Base-by-base conservation (phyloP, 2,888 invertebrate species). In the Drosophila neonasuta region DNA sequence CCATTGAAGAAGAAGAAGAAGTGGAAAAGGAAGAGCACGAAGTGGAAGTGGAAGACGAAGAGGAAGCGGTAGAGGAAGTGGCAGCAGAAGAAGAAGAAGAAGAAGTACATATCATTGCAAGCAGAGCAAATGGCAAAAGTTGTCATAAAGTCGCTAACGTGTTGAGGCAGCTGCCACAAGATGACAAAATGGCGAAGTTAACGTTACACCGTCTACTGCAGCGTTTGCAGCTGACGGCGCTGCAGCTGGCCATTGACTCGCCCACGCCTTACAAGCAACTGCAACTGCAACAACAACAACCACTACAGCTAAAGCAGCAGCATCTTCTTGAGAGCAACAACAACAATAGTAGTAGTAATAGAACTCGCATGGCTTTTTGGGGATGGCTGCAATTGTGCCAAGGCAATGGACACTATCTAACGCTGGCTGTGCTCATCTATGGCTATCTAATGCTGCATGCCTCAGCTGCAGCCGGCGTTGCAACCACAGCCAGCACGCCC, bases 401-500 rank as follows among this genome's bases (percentile, higher is more conserved):
- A 48, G 82, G 78, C 70, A 69, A 62, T 57, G 68, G 77, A 59
- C 56, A 76, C 51, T 88, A 87, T 67, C 54, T 89, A 15, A 79
- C 84, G 32, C 73, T 89, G 56, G 79, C 88, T 66, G 72, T 90
- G 63, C 80, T 89, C 48, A 79, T 90, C 61, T 89, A 89, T 60
- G 89, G 90, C 68, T 88, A 89, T 55, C 79, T 89, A 13, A 80
- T 90, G 71, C 78, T 89, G 69, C 80, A 82, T 51, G 88, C 89
- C 54, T 87, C 90, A 13, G 87, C 82, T 30, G 58, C 72, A 15
- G 55, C 57, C 24, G 39, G 24, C n/a, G 46, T 55, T 17, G 64
- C 78, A 52, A 13, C 65, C 41, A 59, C 65, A 13, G 45, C 46
- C 65, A 24, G 13, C 55, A 36, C 36, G 3, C 15, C 64, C 17